Conservation (phyloP, 2,888 invertebrate species). For the Fragum sueziense region DNA sequence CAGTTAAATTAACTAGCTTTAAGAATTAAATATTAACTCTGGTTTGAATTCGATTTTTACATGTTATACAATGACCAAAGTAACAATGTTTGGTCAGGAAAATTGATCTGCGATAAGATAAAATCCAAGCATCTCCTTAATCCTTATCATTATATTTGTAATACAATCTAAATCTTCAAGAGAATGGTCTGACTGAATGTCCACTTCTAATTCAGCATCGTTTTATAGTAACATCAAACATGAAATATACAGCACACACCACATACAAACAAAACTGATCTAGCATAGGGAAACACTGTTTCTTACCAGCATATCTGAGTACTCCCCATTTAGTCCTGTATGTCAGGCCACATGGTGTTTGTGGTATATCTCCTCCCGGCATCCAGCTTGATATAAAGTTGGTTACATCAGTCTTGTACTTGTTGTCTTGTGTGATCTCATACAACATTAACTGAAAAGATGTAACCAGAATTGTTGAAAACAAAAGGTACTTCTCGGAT, state of each 20-base stretch:
- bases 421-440: conserved; percentile 62
- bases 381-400: conserved; percentile 68
- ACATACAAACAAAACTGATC: background rate
- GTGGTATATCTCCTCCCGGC: conserved; percentile 71
- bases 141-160: too few species aligned
- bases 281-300: background rate
- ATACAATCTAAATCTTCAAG: too few species aligned
- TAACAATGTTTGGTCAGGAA: too few species aligned
- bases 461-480: too few species aligned
- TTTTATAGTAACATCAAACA: background rate
- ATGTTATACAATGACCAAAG: too few species aligned
- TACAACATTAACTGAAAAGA: conserved; percentile 8
- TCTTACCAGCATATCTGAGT: conserved; percentile 73
- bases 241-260: background rate
- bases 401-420: conserved; percentile 66
- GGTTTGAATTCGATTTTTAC: too few species aligned
- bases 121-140: too few species aligned
- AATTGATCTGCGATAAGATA: too few species aligned
- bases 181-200: background rate
- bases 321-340: conserved; percentile 76
- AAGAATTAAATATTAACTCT: too few species aligned
- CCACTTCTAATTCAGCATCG: background rate
- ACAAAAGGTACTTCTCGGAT: too few species aligned
- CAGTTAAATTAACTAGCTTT: too few species aligned
- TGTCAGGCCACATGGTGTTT: conserved; percentile 77